Evolutionary conservation across 1,140 invertebrate genomes (phyloP).

Genomic region (Drosophila serrata): DNA sequence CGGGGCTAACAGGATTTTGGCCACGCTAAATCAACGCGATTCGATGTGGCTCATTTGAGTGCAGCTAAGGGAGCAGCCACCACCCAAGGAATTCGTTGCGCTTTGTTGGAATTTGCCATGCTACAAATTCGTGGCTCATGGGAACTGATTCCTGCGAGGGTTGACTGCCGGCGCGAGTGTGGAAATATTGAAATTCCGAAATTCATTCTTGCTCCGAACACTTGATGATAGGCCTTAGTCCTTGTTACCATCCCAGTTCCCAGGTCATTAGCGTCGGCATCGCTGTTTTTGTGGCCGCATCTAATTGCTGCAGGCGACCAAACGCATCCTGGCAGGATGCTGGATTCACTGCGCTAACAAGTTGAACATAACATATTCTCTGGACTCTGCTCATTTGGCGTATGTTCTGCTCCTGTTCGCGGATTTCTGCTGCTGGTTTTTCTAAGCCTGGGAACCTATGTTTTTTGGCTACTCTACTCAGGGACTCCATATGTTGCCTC

Average conservation of each 20-base stretch:
- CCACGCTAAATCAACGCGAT: conserved; percentile 80
- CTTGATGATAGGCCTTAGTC: conserved; percentile 49
- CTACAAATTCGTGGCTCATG: conserved; percentile 74
- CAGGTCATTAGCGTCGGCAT: conserved; percentile 74
- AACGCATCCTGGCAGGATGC: conserved; percentile 19
- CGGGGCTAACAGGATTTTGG: conserved; percentile 82
- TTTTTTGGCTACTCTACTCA: conserved; percentile 26
- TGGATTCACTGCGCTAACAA: conserved; percentile 70
- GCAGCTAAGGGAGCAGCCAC: conserved; percentile 60
- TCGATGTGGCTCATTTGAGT: conserved; percentile 79
- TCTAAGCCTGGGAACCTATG: conserved; percentile 76
- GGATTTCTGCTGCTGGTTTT: conserved; percentile 41
- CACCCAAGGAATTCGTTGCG: conserved; percentile 74
- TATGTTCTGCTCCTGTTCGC: conserved; percentile 55
- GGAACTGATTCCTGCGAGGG: conserved; percentile 55
- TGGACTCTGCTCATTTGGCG: conserved; percentile 56
- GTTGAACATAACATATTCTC: conserved; percentile 83
- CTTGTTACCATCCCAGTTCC: conserved; percentile 64
- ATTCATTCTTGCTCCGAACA: conserved; percentile 65
- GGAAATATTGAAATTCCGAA: conserved; percentile 82
- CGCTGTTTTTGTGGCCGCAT: conserved; percentile 70
- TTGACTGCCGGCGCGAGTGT: conserved; percentile 21
- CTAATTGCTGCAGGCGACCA: conserved; percentile 79
- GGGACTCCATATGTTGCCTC: conserved; percentile 18
- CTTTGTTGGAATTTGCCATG: conserved; percentile 77